phyloP scores from a whole-genome alignment of 2,113 vertebrate genomes.

The Aspidoscelis tigris region DNA sequence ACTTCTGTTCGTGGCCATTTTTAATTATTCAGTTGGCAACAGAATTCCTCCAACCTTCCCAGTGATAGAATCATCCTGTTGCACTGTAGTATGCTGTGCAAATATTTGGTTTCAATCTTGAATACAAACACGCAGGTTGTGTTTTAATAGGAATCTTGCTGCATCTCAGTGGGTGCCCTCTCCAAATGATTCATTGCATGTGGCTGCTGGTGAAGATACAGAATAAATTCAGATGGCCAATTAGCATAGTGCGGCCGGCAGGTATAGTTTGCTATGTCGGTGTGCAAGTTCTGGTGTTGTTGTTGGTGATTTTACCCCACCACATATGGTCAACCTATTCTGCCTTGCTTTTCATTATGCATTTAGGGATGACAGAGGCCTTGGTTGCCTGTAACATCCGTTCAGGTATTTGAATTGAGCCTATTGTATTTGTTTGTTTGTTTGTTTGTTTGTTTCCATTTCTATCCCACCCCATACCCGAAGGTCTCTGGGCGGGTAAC shows the following conservation, averaged over 20 bases:
- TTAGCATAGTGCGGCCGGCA: background rate
- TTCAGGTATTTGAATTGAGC: background rate
- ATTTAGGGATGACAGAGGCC: background rate
- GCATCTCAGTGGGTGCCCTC: too few relatives aligned
- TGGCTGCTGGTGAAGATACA: conserved; percentile 7
- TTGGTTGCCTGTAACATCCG: background rate
- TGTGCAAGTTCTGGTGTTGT: too few relatives aligned
- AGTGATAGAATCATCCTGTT: background rate
- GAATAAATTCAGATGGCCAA: conserved; percentile 12
- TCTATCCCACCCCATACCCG: too few relatives aligned
- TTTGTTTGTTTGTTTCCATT: too few relatives aligned
- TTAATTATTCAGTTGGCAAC: conserved; percentile 30
- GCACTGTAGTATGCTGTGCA: background rate
- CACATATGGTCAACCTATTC: too few relatives aligned
- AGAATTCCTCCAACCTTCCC: background rate
- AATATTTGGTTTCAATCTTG: conserved; percentile 17
- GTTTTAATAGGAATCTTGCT: background rate
- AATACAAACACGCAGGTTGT: conserved; percentile 1
- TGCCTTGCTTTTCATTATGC: background rate
- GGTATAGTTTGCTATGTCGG: too few relatives aligned
- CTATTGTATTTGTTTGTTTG: too few relatives aligned
- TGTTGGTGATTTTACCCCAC: too few relatives aligned
- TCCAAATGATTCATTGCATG: background rate
- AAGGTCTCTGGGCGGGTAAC: too few relatives aligned
- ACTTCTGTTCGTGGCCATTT: conserved; percentile 41